These are phyloP conservation scores for Lophura nycthemera DNA, from an alignment of 2,113 vertebrate genomes.

Conservation along the genomic window DNA sequence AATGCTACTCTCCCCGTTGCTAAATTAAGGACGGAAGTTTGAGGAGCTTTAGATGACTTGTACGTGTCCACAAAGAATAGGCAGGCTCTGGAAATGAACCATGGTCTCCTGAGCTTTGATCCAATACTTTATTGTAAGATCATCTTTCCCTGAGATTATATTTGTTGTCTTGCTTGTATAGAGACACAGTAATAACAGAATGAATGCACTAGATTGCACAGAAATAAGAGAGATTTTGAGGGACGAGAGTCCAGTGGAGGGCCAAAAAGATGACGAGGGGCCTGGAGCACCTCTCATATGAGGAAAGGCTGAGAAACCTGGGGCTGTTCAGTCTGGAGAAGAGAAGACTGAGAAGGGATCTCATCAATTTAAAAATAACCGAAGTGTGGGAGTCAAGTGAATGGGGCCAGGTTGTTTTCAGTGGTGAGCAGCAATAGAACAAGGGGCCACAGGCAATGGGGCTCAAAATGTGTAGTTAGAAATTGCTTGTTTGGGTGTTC, in stretches of 20 bases:
- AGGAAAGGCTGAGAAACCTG: too few species aligned
- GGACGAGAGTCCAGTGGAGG: not conserved
- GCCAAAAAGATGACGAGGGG: too few species aligned
- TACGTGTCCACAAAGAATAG: not conserved
- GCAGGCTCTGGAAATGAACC: not conserved
- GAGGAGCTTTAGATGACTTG: not conserved
- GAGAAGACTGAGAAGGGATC: too few species aligned
- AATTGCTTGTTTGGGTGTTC: not conserved
- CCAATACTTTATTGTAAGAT: not conserved
- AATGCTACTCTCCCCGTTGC: not conserved
- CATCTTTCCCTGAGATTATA: not conserved
- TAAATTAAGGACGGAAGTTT: not conserved
- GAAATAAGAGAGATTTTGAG: not conserved
- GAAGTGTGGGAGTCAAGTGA: too few species aligned
- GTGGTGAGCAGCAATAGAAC: too few species aligned
- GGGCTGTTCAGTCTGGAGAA: too few species aligned
- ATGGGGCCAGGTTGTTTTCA: too few species aligned
- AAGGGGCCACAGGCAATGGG: too few species aligned
- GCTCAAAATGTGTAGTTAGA: not conserved
- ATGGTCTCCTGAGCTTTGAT: not conserved
- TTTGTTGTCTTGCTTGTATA: not conserved
- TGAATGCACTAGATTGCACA: not conserved
- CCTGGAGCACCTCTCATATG: too few species aligned
- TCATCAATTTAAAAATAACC: too few species aligned
- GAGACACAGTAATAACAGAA: not conserved